phyloP scores from a whole-genome alignment of 1,140 invertebrate genomes.

The Adelges cooleyi region DNA sequence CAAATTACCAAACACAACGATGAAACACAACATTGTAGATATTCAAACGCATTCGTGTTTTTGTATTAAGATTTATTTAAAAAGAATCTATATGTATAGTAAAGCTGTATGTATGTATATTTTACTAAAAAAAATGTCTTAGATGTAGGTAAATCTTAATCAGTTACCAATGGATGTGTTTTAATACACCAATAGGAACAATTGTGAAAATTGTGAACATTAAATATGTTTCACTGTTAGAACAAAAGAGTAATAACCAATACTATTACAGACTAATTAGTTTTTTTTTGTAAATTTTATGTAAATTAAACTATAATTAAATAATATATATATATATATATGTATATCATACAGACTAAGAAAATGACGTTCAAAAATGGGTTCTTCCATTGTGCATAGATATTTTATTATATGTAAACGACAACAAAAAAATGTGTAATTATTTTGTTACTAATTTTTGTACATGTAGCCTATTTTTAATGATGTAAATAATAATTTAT shows the following conservation, averaged over 20 bases:
- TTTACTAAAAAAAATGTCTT: slow-evolving; percentile 7
- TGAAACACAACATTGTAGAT: background rate
- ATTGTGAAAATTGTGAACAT: slow-evolving; percentile 25
- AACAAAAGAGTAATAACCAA: slow-evolving; percentile 1
- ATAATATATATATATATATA: background rate
- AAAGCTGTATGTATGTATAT: slow-evolving; percentile 24
- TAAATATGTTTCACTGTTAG: slow-evolving; percentile 6
- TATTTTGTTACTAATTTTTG: slow-evolving; percentile 24
- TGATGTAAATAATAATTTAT: slow-evolving; percentile 25
- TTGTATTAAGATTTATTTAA: slow-evolving; percentile 1
- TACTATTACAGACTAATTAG: slow-evolving; percentile 4
- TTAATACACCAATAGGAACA: slow-evolving; percentile 22
- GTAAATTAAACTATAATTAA: background rate
- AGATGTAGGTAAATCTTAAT: slow-evolving; percentile 17
- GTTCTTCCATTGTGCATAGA: slow-evolving; percentile 22
- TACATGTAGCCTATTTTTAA: slow-evolving; percentile 10
- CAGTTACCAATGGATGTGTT: slow-evolving; percentile 25
- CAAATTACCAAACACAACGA: background rate
- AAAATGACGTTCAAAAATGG: slow-evolving; percentile 19
- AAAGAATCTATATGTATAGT: slow-evolving; percentile 16
- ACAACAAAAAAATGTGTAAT: slow-evolving; percentile 20
- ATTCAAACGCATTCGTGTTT: background rate
- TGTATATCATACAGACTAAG: background rate
- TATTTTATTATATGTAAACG: slow-evolving; percentile 4
- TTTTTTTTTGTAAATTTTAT: slow-evolving; percentile 2